Conservation (phyloP, 1,140 invertebrate genomes). For the Coboldia fuscipes region DNA sequence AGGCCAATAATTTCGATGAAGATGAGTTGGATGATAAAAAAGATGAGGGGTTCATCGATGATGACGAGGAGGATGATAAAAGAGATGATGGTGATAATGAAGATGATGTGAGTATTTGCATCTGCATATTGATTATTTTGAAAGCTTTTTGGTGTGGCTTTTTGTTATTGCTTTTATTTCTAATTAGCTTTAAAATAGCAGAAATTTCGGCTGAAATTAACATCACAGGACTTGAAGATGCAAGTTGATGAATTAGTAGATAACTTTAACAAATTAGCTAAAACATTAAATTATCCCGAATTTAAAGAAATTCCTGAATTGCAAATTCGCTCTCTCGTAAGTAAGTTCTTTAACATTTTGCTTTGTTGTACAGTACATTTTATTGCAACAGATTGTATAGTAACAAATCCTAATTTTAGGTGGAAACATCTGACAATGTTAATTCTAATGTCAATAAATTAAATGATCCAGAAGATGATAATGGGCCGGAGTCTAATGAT, state of each 20-base stretch:
- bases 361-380: no score
- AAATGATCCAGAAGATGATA: not conserved
- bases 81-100: slow-evolving; percentile 6
- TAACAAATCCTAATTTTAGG: no score
- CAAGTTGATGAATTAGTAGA: not conserved
- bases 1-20: slow-evolving; percentile 5
- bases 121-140: not conserved
- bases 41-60: slow-evolving; percentile 10
- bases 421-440: no score
- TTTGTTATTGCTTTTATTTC: not conserved
- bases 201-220: not conserved
- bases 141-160: not conserved
- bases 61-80: slow-evolving; percentile 10
- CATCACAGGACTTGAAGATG: not conserved
- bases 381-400: no score
- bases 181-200: not conserved
- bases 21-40: slow-evolving; percentile 9
- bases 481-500: no score
- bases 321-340: no score
- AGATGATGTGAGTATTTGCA: slow-evolving; percentile 7
- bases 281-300: not conserved
- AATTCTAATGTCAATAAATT: not conserved
- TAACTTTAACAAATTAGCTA: slow-evolving; percentile 1
- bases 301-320: not conserved
- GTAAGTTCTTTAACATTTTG: no score